Percentiles rank a stretch among this genome's conserved stretches.
phyloP scores from a whole-genome alignment of 2,113 vertebrate genomes.

The Lanius collurio region DNA sequence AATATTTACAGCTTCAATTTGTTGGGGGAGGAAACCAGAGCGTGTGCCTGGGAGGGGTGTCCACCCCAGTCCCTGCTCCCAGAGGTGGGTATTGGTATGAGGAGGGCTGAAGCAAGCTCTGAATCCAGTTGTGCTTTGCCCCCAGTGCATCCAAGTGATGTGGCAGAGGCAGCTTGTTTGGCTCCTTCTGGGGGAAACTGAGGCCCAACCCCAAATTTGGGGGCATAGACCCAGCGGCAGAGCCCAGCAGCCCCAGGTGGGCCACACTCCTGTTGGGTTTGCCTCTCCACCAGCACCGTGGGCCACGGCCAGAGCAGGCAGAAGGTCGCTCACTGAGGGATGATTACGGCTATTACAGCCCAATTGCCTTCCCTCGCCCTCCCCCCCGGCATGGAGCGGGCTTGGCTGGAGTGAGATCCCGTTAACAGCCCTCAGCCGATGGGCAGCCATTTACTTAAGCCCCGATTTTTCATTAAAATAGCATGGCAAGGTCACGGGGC shows the following conservation, averaged over 20 bases:
- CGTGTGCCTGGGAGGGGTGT: not conserved
- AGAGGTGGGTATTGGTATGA: fast-evolving
- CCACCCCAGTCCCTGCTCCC: fast-evolving
- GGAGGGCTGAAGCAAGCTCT: not conserved
- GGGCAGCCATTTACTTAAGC: conserved; percentile 30
- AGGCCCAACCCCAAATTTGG: not conserved
- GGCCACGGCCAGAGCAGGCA: not conserved
- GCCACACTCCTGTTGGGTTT: not conserved
- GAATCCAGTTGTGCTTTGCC: fast-evolving
- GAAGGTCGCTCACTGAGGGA: not conserved
- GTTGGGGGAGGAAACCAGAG: not conserved
- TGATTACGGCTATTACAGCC: conserved; percentile 16
- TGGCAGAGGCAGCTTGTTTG: not conserved
- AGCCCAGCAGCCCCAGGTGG: not conserved
- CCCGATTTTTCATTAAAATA: conserved; percentile 70
- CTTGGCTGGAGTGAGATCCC: not conserved
- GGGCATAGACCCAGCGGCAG: fast-evolving
- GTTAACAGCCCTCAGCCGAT: conserved; percentile 4
- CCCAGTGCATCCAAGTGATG: fast-evolving
- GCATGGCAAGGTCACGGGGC: conserved; percentile 68
- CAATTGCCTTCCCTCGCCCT: not conserved
- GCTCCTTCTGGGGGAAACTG: fast-evolving
- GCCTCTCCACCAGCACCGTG: not conserved
- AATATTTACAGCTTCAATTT: conserved; percentile 49
- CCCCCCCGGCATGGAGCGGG: not conserved